A percentile compares a stretch with the other conserved stretches of the same genome.
phyloP scores from a whole-genome alignment of 2,797 vertebrate genomes.

The Leptatherina wallacei region DNA sequence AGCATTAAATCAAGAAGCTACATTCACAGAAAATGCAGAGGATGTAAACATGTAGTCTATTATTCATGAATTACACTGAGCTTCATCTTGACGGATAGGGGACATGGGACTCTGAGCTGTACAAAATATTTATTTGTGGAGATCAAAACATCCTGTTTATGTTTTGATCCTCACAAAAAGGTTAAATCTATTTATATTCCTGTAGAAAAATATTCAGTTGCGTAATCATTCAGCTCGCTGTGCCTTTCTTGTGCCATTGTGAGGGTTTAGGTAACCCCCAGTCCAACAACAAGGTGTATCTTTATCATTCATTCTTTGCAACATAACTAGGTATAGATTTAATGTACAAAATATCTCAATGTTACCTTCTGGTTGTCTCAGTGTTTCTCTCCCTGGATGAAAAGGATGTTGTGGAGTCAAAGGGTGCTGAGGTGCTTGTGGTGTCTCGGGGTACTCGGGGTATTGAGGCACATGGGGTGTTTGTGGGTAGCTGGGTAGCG shows the following conservation, averaged over 20 bases:
- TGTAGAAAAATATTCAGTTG: conserved; percentile 7
- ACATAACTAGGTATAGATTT: conserved; percentile 13
- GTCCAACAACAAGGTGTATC: not conserved
- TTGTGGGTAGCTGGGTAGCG: conserved; percentile 56
- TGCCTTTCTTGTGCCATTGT: conserved; percentile 16
- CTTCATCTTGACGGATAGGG: conserved; percentile 40
- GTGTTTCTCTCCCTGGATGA: conserved; percentile 48
- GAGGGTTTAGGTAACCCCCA: conserved; percentile 32
- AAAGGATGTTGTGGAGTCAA: conserved; percentile 55
- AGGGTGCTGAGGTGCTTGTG: conserved; percentile 51
- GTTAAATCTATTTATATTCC: conserved; percentile 12
- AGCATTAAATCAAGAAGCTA: conserved; percentile 59
- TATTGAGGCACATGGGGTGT: conserved; percentile 57
- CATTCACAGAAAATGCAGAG: conserved; percentile 47
- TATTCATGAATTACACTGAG: conserved; percentile 39
- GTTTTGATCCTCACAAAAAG: conserved; percentile 42
- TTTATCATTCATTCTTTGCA: conserved; percentile 24
- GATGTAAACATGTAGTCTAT: conserved; percentile 61
- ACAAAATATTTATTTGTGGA: conserved; percentile 34
- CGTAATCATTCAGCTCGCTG: conserved; percentile 14
- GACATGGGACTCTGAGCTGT: conserved; percentile 16
- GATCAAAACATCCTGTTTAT: conserved; percentile 67
- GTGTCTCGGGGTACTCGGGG: conserved; percentile 53
- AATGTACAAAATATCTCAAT: not conserved
- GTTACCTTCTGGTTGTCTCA: conserved; percentile 60